Conservation (phyloP, 2,113 vertebrate genomes). For the Seriola rivoliana region DNA sequence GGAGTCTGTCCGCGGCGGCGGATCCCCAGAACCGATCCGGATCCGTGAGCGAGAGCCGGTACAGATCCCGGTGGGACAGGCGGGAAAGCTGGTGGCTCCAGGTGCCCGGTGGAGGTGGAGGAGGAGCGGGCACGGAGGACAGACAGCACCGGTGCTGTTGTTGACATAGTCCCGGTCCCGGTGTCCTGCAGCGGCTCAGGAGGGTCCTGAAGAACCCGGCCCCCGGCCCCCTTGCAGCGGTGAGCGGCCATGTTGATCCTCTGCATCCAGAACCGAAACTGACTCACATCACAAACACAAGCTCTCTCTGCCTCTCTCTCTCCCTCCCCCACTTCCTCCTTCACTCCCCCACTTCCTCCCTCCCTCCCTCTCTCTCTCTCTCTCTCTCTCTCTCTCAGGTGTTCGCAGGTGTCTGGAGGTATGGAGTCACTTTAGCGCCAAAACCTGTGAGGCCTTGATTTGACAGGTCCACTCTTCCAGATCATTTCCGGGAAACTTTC, state of each 20-base stretch:
- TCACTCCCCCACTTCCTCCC: too few species aligned
- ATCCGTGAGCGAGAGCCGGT: constrained; percentile 82
- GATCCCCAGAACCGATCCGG: constrained; percentile 89
- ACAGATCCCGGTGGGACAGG: constrained; percentile 77
- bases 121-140: neutral
- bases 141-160: neutral
- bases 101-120: neutral
- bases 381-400: constrained; percentile 4
- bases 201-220: constrained; percentile 27
- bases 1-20: constrained; percentile 82
- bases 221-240: constrained; percentile 1
- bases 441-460: neutral
- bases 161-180: neutral
- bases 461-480: too few species aligned
- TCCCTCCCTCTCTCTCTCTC: too few species aligned
- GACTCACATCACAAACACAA: neutral
- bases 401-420: constrained; percentile 1
- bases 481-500: too few species aligned
- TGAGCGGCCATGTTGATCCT: constrained; percentile 45
- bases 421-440: neutral
- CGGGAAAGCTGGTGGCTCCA: constrained; percentile 38
- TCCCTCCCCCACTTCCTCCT: neutral
- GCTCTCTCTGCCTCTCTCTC: too few species aligned
- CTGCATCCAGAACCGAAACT: neutral
- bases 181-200: neutral